Conservation (phyloP, 2,797 vertebrate species). For the Molossus alvarezi region DNA sequence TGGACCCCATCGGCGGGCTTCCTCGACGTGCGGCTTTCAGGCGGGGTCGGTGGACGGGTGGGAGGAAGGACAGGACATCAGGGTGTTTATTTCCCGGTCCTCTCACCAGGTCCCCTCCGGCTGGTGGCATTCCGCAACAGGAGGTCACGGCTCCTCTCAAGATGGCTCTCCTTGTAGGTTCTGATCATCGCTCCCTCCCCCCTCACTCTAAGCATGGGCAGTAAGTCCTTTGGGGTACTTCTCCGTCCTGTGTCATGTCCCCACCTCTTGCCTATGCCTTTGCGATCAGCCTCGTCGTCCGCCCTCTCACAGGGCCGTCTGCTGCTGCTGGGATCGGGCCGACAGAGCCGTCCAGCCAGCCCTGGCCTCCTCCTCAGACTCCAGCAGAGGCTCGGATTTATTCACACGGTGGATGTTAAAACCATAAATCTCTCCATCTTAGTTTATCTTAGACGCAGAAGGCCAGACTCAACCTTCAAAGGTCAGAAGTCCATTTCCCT, state of each 20-base stretch:
- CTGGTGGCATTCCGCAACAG: neutral
- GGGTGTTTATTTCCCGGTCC: neutral
- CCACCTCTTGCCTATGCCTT: slow-evolving; percentile 1
- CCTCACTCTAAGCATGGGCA: neutral
- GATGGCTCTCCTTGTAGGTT: neutral
- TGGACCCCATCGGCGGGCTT: neutral
- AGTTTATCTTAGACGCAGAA: slow-evolving; percentile 78
- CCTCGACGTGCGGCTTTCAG: neutral
- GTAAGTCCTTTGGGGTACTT: neutral
- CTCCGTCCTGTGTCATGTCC: neutral
- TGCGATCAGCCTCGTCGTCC: slow-evolving; percentile 53
- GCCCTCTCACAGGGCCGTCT: slow-evolving; percentile 25
- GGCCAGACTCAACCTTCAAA: slow-evolving; percentile 81
- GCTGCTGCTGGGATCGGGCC: slow-evolving; percentile 45
- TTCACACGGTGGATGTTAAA: slow-evolving; percentile 67
- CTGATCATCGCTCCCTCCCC: neutral
- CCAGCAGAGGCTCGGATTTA: slow-evolving; percentile 70
- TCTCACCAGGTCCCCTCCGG: neutral
- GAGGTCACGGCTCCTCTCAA: neutral
- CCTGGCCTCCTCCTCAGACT: slow-evolving; percentile 56
- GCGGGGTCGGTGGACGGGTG: neutral
- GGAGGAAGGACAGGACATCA: neutral
- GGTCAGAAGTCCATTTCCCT: slow-evolving; percentile 74
- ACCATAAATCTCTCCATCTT: slow-evolving; percentile 79
- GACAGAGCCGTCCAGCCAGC: slow-evolving; percentile 66